These are phyloP conservation scores for Synanthedon formicaeformis DNA, from an alignment of 2,888 invertebrate genomes.

Conservation along the genomic window DNA sequence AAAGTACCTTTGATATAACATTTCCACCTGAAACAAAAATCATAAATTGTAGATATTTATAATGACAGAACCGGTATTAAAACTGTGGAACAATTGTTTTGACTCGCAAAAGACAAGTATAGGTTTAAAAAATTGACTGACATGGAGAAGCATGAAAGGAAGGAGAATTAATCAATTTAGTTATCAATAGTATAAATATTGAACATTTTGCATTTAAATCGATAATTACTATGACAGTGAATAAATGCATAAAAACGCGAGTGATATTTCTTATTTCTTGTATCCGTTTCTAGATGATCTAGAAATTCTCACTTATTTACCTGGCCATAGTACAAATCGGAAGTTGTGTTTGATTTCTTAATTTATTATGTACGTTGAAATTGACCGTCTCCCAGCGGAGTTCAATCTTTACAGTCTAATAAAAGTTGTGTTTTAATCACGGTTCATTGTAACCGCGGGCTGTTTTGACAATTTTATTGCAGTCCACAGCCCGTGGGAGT, in stretches of 20 bases:
- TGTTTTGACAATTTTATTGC: not conserved
- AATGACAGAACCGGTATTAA: not conserved
- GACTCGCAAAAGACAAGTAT: no score
- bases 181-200: no score
- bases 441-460: not conserved
- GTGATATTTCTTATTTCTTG: no score
- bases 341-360: not conserved
- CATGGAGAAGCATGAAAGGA: no score
- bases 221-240: no score
- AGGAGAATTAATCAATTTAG: not conserved
- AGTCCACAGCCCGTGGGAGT: not conserved
- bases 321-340: not conserved
- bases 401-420: not conserved
- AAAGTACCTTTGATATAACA: conserved; percentile 93
- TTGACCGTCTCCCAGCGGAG: not conserved
- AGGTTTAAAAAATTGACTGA: no score
- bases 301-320: no score
- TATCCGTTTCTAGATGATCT: no score
- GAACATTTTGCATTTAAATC: no score
- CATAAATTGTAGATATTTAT: conserved; percentile 2
- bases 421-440: not conserved
- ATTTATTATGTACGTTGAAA: not conserved
- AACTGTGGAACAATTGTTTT: no score
- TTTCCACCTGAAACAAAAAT: conserved; percentile 79
- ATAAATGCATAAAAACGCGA: no score